Conservation (phyloP, 2,113 vertebrate genomes). For the Bettongia penicillata region DNA sequence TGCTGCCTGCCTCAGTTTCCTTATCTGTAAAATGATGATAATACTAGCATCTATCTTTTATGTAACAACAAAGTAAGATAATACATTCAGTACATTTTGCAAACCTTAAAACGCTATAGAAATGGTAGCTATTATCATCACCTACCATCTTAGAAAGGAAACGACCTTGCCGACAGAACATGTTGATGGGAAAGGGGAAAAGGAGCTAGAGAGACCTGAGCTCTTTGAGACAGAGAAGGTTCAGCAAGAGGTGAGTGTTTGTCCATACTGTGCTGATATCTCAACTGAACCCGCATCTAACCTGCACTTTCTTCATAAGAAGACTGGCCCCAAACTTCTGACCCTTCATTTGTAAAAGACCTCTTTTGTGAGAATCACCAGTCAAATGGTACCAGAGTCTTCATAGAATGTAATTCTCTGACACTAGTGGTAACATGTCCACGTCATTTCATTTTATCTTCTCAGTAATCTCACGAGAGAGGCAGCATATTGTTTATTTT, state of each 20-base stretch:
- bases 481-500: no score
- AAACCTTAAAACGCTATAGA: neutral
- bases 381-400: no score
- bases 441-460: no score
- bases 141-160: neutral
- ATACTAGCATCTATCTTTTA: no score
- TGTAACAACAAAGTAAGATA: no score
- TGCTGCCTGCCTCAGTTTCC: no score
- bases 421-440: no score
- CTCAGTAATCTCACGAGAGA: no score
- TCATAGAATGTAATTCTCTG: no score
- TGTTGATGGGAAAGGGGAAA: neutral
- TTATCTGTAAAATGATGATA: no score
- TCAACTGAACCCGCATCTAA: neutral
- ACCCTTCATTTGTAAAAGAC: neutral
- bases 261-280: neutral
- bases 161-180: neutral
- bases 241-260: neutral
- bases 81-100: no score
- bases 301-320: neutral
- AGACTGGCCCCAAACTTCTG: neutral
- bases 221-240: neutral
- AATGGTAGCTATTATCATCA: neutral
- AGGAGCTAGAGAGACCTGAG: neutral
- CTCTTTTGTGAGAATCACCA: no score